Conservation (phyloP, 2,113 vertebrate species). For the Corythoichthys haematopterus region DNA sequence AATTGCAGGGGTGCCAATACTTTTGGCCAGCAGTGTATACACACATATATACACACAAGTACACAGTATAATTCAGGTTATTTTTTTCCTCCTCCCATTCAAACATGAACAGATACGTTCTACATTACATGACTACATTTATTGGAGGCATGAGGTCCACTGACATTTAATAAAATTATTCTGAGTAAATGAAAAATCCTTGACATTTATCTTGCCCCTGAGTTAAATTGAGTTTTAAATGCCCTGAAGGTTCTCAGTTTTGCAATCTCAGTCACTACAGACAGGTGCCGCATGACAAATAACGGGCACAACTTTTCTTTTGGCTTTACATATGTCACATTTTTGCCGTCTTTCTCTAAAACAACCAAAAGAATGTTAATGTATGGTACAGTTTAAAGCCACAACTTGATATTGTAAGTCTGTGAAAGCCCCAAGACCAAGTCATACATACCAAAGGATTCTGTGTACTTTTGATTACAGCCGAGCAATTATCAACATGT, state of each 20-base stretch:
- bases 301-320: conserved; percentile 2
- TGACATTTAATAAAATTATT: conserved; percentile 16
- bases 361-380: conserved; percentile 5
- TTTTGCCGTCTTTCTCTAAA: neutral
- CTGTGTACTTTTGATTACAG: neutral
- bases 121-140: conserved; percentile 4
- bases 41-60: neutral
- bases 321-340: neutral
- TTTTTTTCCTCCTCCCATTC: neutral
- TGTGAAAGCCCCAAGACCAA: neutral
- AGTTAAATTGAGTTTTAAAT: conserved; percentile 12
- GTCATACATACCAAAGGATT: neutral
- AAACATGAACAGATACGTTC: conserved; percentile 2
- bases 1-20: no score
- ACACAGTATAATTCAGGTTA: neutral
- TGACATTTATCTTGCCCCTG: conserved; percentile 15
- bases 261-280: neutral
- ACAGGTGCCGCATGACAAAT: conserved; percentile 3
- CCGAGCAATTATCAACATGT: neutral
- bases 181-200: conserved; percentile 26
- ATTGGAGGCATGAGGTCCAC: neutral
- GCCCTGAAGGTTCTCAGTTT: conserved; percentile 7
- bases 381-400: neutral
- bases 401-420: neutral
- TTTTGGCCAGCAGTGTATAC: neutral